Percentiles rank a stretch among this genome's conserved stretches.
These are phyloP conservation scores for Rhineura floridana DNA, from an alignment of 2,113 vertebrate species.

Conservation along the genomic window DNA sequence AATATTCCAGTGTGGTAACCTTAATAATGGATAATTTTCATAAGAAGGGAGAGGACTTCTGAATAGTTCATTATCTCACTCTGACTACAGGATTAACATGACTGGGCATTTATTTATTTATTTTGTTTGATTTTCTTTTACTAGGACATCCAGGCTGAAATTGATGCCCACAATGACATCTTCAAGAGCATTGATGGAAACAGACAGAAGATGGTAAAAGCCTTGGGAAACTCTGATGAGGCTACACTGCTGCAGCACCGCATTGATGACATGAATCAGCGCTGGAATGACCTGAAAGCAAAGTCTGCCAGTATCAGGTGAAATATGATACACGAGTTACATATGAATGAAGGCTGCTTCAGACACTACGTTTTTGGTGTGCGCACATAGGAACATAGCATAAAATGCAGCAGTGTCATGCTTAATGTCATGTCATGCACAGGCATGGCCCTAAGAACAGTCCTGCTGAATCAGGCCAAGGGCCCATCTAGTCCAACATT, in stretches of 20 bases:
- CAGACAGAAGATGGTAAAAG: conserved; percentile 95
- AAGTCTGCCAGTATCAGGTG: conserved; percentile 94
- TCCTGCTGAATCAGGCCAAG: too few species aligned
- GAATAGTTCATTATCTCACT: background rate
- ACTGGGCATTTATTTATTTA: conserved; percentile 43
- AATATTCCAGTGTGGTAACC: background rate
- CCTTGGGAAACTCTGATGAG: conserved; percentile 94
- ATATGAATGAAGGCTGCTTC: background rate
- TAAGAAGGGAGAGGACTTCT: too few species aligned
- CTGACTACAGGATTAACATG: conserved; percentile 14
- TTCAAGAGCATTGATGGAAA: conserved; percentile 96
- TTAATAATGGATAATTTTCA: background rate
- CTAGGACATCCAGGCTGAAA: conserved; percentile 98
- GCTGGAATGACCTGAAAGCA: conserved; percentile 93
- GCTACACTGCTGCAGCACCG: conserved; percentile 91
- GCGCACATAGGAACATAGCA: background rate
- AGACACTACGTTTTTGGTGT: background rate
- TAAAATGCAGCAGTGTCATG: background rate
- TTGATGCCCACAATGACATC: conserved; percentile 98
- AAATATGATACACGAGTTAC: background rate
- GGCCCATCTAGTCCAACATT: too few species aligned
- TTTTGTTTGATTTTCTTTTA: conserved; percentile 9
- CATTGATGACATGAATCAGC: conserved; percentile 98
- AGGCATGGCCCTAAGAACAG: background rate
- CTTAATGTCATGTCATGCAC: background rate